phyloP scores from a whole-genome alignment of 2,797 vertebrate genomes.

The Syngnathus rostellatus region DNA sequence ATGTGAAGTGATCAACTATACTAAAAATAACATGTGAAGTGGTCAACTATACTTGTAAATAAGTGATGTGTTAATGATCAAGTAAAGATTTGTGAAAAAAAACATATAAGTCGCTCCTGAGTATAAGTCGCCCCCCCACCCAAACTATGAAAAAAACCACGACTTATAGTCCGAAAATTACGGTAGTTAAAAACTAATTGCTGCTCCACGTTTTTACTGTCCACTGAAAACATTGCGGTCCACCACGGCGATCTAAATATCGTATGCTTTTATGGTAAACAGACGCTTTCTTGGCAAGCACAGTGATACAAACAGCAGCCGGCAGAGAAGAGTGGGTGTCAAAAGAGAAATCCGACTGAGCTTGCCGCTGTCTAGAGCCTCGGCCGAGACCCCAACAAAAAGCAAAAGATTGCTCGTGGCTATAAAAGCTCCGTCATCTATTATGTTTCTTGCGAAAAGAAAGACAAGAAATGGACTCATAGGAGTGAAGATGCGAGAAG shows the following conservation, averaged over 20 bases:
- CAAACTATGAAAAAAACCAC: no score
- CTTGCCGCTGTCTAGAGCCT: slow-evolving; percentile 49
- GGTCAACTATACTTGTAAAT: no score
- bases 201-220: not conserved
- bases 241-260: slow-evolving; percentile 18
- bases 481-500: not conserved
- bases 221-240: not conserved
- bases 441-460: not conserved
- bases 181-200: not conserved
- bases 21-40: no score
- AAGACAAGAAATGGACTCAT: not conserved
- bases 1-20: no score
- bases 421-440: not conserved
- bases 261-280: slow-evolving; percentile 28
- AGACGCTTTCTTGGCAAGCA: slow-evolving; percentile 45
- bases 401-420: slow-evolving; percentile 3
- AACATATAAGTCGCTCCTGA: no score
- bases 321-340: slow-evolving; percentile 57
- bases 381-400: slow-evolving; percentile 47
- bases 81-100: no score
- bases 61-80: no score
- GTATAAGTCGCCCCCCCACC: no score
- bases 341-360: slow-evolving; percentile 48
- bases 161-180: no score
- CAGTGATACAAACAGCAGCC: slow-evolving; percentile 43